Percentiles rank a stretch among this genome's conserved stretches.
These are phyloP conservation scores for Formicarius rufipectus DNA, from an alignment of 2,113 vertebrate species.

Conservation along the genomic window DNA sequence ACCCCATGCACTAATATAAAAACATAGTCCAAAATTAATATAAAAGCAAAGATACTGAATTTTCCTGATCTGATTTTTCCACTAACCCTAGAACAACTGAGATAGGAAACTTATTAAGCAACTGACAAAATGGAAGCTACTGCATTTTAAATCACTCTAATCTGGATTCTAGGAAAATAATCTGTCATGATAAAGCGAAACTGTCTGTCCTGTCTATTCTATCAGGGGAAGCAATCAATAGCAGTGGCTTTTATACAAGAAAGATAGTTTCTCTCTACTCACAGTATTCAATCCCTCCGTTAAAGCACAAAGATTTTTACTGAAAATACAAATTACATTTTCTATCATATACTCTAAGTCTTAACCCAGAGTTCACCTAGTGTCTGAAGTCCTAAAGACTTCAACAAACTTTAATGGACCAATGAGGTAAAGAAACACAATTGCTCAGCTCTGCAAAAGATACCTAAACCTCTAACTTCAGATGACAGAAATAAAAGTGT, in stretches of 20 bases:
- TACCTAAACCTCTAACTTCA: background rate
- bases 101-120: background rate
- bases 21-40: background rate
- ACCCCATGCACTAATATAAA: background rate
- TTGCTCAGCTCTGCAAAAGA: background rate
- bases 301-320: background rate
- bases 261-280: background rate
- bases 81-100: background rate
- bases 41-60: background rate
- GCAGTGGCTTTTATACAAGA: background rate
- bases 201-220: background rate
- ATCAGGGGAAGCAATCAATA: background rate
- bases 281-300: background rate
- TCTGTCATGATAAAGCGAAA: background rate
- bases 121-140: background rate
- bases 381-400: background rate
- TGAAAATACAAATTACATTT: background rate
- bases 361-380: background rate
- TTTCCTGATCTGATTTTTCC: background rate
- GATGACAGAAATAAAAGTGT: background rate
- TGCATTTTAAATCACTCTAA: background rate
- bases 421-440: background rate
- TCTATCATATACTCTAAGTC: background rate
- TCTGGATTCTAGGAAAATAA: background rate
- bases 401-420: background rate